Evolutionary conservation across 2,797 vertebrate species (phyloP).

Genomic region (Sylvia borin): DNA sequence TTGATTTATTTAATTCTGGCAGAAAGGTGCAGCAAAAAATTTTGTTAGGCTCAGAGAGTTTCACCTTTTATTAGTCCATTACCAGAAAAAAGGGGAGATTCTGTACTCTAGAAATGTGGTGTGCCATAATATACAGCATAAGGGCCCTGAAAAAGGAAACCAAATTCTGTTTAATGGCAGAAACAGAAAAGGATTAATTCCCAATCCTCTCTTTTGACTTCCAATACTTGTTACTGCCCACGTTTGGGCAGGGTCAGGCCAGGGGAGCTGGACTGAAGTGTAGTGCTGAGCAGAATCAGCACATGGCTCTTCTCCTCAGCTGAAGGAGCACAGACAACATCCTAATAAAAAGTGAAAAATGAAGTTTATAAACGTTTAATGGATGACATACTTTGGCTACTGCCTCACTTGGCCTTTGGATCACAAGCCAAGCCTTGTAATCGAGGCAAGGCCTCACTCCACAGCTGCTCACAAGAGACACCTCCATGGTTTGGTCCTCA

Average conservation of each 20-base stretch:
- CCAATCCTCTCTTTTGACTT: background rate
- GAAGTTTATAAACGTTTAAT: background rate
- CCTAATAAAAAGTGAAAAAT: background rate
- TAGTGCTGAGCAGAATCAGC: background rate
- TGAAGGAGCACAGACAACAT: background rate
- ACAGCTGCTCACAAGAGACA: background rate
- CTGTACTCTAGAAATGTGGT: background rate
- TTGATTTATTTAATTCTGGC: background rate
- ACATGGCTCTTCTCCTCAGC: background rate
- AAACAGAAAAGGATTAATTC: background rate
- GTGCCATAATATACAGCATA: accelerated
- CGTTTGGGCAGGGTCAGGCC: background rate
- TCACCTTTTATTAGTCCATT: background rate
- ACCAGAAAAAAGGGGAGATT: background rate
- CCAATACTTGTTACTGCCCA: background rate
- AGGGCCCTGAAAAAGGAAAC: background rate
- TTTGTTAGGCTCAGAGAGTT: background rate
- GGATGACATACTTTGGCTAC: background rate
- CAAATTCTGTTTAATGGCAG: background rate
- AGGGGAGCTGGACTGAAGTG: background rate
- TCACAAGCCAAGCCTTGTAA: background rate
- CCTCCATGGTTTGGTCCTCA: background rate
- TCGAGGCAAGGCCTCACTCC: background rate
- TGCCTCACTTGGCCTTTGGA: background rate
- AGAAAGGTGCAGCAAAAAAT: background rate